Conservation (phyloP, 2,113 vertebrate species). For the Raja brachyura region DNA sequence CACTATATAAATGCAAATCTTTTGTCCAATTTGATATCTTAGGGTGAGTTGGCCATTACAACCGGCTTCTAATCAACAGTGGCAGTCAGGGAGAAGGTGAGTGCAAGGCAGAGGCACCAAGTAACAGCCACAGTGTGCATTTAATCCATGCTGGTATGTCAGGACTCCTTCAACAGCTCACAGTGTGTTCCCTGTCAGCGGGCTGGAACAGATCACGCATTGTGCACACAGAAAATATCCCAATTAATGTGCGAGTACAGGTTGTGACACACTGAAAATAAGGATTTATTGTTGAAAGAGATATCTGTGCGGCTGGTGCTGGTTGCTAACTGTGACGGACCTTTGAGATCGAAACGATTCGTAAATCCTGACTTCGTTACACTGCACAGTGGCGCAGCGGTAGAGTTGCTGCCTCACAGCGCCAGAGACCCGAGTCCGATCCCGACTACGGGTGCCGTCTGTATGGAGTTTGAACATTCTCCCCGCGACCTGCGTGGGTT, state of each 20-base stretch:
- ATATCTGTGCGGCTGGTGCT: background rate
- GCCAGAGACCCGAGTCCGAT: too few species aligned
- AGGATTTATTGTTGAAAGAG: constrained; percentile 2
- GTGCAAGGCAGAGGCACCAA: background rate
- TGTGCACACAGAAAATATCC: background rate
- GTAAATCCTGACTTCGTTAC: background rate
- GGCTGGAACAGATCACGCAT: background rate
- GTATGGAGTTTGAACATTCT: too few species aligned
- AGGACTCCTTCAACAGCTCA: background rate
- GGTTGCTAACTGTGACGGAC: background rate
- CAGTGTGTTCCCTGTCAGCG: background rate
- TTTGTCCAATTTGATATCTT: background rate
- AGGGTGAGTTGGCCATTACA: background rate
- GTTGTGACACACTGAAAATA: constrained; percentile 7
- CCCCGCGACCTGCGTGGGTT: too few species aligned
- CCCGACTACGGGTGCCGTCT: too few species aligned
- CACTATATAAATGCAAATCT: too few species aligned
- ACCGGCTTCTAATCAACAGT: background rate
- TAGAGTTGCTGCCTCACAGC: too few species aligned
- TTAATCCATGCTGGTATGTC: background rate
- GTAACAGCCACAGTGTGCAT: background rate
- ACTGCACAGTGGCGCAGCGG: background rate
- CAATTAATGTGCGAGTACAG: background rate
- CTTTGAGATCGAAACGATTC: background rate
- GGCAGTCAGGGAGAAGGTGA: background rate